Base-by-base conservation (phyloP, 1,140 invertebrate species). In the Asbolus verrucosus region DNA sequence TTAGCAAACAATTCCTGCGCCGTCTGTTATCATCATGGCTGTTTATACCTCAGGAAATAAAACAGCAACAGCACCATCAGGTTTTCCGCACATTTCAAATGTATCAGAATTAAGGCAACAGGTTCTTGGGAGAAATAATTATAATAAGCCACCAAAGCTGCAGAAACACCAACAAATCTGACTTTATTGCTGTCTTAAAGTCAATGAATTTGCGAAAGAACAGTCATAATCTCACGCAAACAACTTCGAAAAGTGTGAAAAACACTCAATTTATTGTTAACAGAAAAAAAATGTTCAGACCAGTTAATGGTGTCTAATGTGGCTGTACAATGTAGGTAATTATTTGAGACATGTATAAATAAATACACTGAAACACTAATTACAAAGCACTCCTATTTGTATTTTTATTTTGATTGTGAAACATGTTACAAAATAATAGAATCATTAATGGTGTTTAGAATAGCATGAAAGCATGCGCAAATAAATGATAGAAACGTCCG, bases 401-500 rank as follows among this genome's bases (percentile, higher is more conserved):
- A 14, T 41, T 41, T 41, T 15, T 14, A 46, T 46, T 46, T 19
- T 27, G 24, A 27, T 27, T 27, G 24, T 27, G 24, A 27, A 27
- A 27, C 16, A 33, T 62, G 30, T 62, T 62, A 19, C 3, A 60
- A 36, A n/a, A 62, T 62, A 63, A 63, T 39, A 21, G 61, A 63
- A 63, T 41, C 19, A 63, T 21, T 63, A 41, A 14, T 62, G 30
- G 46, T 16, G 59, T 62, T 36, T 62, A 39, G 61, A 41, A 41
- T 27, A 39, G 61, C 18, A 41, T 38, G 61, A 39, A 31, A 21
- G 14, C 61, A 39, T 63, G 39, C 61, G 61, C 61, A 41, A 63
- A 63, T 63, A 63, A 62, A 63, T 63, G 61, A 63, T 41, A 41
- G 61, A 41, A 63, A 63, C 61, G 61, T 39, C 61, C 61, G 61